A percentile compares a stretch with the other conserved stretches of the same genome.
Evolutionary conservation across 2,113 vertebrate species (phyloP).

Genomic region (Varanus komodoensis): DNA sequence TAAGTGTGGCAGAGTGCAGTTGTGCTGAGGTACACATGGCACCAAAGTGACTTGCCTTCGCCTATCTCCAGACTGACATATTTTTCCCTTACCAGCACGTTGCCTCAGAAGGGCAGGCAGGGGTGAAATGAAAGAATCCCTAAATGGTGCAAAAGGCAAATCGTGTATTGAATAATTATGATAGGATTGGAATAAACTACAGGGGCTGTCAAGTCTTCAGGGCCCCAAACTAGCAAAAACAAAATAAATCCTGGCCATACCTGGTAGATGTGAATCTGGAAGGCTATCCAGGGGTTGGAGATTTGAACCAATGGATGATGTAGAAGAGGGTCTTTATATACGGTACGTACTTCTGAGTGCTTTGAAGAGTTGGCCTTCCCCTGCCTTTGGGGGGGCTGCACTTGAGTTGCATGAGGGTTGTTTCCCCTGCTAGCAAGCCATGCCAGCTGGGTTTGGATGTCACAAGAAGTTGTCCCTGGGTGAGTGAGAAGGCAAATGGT

Average conservation of each 20-base stretch:
- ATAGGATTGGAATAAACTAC: not conserved
- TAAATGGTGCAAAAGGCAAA: not conserved
- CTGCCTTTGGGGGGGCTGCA: not conserved
- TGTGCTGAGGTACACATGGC: not conserved
- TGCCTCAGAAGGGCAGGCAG: not conserved
- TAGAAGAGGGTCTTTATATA: not conserved
- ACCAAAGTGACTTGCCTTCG: not conserved
- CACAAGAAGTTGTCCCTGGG: no score
- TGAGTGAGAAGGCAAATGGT: no score
- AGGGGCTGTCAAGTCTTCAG: not conserved
- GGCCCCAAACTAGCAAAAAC: not conserved
- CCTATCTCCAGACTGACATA: constrained; percentile 18
- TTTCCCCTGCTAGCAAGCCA: not conserved
- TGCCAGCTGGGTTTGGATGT: no score
- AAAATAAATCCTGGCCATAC: not conserved
- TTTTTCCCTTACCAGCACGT: not conserved
- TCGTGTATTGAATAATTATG: not conserved
- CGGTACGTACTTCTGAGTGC: not conserved
- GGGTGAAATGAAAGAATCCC: not conserved
- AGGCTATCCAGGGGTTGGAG: not conserved
- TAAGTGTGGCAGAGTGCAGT: constrained; percentile 9
- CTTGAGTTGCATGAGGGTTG: no score
- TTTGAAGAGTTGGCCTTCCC: no score
- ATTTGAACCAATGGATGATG: not conserved
- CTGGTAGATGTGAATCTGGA: not conserved